phyloP scores from a whole-genome alignment of 2,888 invertebrate genomes.

The Pomacea canaliculata region DNA sequence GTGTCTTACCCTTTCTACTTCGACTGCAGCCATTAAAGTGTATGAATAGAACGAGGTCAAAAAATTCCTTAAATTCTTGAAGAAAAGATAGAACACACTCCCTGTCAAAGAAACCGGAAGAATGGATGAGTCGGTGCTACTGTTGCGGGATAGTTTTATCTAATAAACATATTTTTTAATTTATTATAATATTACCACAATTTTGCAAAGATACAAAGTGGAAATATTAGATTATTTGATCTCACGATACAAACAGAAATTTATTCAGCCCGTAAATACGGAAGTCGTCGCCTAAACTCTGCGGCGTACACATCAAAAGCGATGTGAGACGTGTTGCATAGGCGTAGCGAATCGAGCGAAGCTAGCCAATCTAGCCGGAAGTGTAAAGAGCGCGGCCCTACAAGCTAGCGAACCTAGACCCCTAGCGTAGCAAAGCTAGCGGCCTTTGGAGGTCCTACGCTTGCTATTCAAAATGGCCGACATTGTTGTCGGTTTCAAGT shows the following conservation, averaged over 20 bases:
- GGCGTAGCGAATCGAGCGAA: no score
- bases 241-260: neutral
- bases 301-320: slow-evolving; percentile 31
- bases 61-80: slow-evolving; percentile 29
- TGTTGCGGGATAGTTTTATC: slow-evolving; percentile 8
- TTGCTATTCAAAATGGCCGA: no score
- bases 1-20: slow-evolving; percentile 32
- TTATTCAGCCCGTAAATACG: slow-evolving; percentile 33
- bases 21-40: slow-evolving; percentile 31
- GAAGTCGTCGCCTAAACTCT: slow-evolving; percentile 33
- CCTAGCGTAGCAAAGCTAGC: no score
- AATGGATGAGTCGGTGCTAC: slow-evolving; percentile 19
- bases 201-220: neutral
- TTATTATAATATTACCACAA: neutral
- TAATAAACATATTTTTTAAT: neutral
- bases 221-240: neutral
- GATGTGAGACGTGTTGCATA: no score
- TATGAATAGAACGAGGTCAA: neutral
- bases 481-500: no score
- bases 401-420: no score
- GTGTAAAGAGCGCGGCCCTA: no score
- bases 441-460: no score
- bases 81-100: slow-evolving; percentile 8
- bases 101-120: slow-evolving; percentile 28
- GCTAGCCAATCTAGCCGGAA: no score